These are phyloP conservation scores for Drosophila subpulchrella DNA, from an alignment of 1,140 invertebrate species.

Conservation along the genomic window DNA sequence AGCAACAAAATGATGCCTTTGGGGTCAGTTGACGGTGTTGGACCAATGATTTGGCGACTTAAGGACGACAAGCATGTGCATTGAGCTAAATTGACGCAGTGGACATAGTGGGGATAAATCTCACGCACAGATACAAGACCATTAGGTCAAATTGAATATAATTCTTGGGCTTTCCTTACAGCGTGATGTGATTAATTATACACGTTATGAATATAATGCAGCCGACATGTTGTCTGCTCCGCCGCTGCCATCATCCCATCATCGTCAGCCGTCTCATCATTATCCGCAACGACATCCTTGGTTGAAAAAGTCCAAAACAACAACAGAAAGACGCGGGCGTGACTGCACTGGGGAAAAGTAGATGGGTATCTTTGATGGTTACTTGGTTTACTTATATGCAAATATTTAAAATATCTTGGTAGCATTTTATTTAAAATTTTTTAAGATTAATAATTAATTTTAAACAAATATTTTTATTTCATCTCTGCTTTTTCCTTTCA, in stretches of 20 bases:
- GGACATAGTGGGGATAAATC: slow-evolving; percentile 20
- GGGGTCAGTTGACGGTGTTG: slow-evolving; percentile 59
- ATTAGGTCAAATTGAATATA: slow-evolving; percentile 65
- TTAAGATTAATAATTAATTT: background rate
- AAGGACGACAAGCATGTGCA: slow-evolving; percentile 40
- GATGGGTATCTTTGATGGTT: no score
- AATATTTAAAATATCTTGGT: no score
- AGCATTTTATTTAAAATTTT: no score
- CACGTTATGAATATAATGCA: slow-evolving; percentile 63
- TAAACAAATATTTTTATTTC: background rate
- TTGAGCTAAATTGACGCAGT: slow-evolving; percentile 51
- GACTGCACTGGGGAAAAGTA: slow-evolving; percentile 5
- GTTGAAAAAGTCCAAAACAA: slow-evolving; percentile 4
- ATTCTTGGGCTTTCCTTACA: slow-evolving; percentile 48
- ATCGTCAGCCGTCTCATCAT: slow-evolving; percentile 40
- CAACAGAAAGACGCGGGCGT: slow-evolving; percentile 9
- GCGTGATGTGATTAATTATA: slow-evolving; percentile 70
- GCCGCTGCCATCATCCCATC: slow-evolving; percentile 11
- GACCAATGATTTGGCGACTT: slow-evolving; percentile 45
- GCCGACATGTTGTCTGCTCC: slow-evolving; percentile 59
- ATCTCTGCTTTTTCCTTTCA: slow-evolving; percentile 2
- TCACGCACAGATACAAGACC: slow-evolving; percentile 20
- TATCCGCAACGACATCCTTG: slow-evolving; percentile 44
- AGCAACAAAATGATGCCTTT: slow-evolving; percentile 47
- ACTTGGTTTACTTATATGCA: no score